Evolutionary conservation across 2,797 vertebrate species (phyloP).

Genomic region (Aulostomus chinensis): DNA sequence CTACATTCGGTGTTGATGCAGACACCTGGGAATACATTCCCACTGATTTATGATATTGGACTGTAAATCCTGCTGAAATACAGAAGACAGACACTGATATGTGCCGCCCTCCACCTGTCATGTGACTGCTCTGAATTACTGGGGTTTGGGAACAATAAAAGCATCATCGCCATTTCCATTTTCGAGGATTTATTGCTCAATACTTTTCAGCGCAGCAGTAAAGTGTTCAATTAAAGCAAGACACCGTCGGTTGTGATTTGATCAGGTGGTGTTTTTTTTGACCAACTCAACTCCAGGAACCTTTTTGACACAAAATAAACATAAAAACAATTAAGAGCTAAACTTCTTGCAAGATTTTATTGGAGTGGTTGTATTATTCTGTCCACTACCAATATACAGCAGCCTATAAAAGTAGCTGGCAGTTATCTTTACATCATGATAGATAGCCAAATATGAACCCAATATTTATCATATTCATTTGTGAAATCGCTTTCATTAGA

Average conservation of each 20-base stretch:
- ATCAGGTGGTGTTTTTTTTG: no score
- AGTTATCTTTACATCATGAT: background rate
- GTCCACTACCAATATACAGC: background rate
- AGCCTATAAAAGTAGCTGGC: background rate
- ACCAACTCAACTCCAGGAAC: no score
- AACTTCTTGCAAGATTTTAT: no score
- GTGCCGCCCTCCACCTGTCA: conserved; percentile 47
- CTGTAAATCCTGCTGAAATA: conserved; percentile 45
- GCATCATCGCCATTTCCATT: conserved; percentile 49
- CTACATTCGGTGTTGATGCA: conserved; percentile 18
- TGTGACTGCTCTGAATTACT: conserved; percentile 47
- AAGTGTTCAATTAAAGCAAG: conserved; percentile 49
- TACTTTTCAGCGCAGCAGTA: conserved; percentile 17
- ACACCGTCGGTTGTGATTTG: conserved; percentile 30
- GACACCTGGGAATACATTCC: conserved; percentile 11
- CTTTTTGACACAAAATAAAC: background rate
- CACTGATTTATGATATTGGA: no score
- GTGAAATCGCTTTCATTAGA: background rate
- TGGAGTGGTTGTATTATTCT: background rate
- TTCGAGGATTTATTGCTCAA: conserved; percentile 48
- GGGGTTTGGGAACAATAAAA: conserved; percentile 48
- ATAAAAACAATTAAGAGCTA: background rate
- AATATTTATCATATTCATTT: conserved; percentile 12
- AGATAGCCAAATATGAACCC: background rate
- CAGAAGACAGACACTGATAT: conserved; percentile 45